phyloP scores from a whole-genome alignment of 2,113 vertebrate species.

The Barbus barbus region DNA sequence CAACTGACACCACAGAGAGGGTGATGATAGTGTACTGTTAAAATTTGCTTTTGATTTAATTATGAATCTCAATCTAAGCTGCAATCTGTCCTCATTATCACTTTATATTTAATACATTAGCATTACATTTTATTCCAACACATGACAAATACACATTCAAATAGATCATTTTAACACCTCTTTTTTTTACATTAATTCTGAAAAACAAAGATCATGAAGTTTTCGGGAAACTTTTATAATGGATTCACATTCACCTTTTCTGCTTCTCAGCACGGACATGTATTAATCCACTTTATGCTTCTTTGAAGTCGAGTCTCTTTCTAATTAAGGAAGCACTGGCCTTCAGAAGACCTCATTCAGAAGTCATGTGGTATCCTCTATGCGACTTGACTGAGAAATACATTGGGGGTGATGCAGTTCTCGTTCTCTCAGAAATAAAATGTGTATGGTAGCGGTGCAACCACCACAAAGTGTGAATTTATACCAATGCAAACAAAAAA shows the following conservation, averaged over 20 bases:
- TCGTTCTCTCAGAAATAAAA: background rate
- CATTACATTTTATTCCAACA: background rate
- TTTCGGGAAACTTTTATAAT: background rate
- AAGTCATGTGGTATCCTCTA: background rate
- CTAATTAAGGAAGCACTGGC: constrained; percentile 14
- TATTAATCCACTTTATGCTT: constrained; percentile 8
- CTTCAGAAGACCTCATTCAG: constrained; percentile 12
- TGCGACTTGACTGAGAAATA: constrained; percentile 4
- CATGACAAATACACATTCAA: background rate
- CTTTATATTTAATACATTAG: background rate
- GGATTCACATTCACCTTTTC: constrained; percentile 5
- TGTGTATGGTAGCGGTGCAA: background rate
- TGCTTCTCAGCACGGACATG: background rate
- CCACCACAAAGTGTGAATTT: background rate
- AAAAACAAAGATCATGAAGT: constrained; percentile 6
- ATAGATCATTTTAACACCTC: constrained; percentile 8
- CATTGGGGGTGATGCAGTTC: background rate
- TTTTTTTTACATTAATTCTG: background rate
- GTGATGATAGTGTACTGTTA: background rate
- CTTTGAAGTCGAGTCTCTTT: constrained; percentile 8
- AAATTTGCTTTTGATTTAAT: constrained; percentile 26
- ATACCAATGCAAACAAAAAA: too few species aligned
- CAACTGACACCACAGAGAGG: background rate
- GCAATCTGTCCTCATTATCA: constrained; percentile 9
- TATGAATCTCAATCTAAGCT: background rate